phyloP scores from a whole-genome alignment of 2,888 invertebrate species.

The Volucella inanis region DNA sequence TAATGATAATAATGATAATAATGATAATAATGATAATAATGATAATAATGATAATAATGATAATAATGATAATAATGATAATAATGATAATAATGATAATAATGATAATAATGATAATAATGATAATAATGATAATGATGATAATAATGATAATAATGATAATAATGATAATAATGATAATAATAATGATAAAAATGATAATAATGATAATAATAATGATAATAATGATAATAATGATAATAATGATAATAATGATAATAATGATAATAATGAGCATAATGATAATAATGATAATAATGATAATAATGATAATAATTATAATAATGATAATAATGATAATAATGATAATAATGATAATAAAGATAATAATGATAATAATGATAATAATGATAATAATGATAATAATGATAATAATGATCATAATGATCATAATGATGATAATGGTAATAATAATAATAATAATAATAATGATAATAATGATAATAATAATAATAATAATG shows the following conservation, averaged over 20 bases:
- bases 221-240: constrained; percentile 13
- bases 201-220: constrained; percentile 14
- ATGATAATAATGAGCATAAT: constrained; percentile 14
- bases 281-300: constrained; percentile 13
- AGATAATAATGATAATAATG: constrained; percentile 19
- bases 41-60: constrained; percentile 3
- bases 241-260: constrained; percentile 17
- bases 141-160: constrained; percentile 9
- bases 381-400: constrained; percentile 27
- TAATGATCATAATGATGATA: constrained; percentile 10
- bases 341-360: constrained; percentile 20
- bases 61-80: background rate
- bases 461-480: constrained; percentile 26
- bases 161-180: constrained; percentile 13
- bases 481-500: constrained; percentile 29
- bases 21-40: constrained; percentile 13
- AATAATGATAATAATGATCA: constrained; percentile 26
- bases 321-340: constrained; percentile 25
- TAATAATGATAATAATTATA: constrained; percentile 6
- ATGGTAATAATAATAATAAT: constrained; percentile 14
- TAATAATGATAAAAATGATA: background rate
- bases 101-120: constrained; percentile 14
- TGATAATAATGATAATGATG: constrained; percentile 8
- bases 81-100: constrained; percentile 9
- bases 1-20: constrained; percentile 22